These are phyloP conservation scores for Narcine bancroftii DNA, from an alignment of 2,113 vertebrate species.

Conservation along the genomic window DNA sequence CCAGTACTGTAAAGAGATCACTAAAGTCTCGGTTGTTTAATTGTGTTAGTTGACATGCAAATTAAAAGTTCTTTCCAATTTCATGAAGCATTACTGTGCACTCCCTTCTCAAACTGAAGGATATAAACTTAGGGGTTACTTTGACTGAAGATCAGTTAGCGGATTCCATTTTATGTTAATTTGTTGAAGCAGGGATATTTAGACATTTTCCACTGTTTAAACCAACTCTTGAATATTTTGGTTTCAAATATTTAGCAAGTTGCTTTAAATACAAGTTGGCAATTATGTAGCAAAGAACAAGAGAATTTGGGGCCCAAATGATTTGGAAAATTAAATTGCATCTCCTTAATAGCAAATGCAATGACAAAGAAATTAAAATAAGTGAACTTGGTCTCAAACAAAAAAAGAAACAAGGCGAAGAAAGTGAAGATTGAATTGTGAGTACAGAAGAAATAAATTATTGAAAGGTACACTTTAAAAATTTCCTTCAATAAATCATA, in stretches of 20 bases:
- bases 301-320: background rate
- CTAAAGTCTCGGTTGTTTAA: background rate
- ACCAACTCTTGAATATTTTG: background rate
- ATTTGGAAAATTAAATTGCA: background rate
- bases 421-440: too few species aligned
- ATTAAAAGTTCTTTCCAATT: background rate
- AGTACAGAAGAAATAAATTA: background rate
- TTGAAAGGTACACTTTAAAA: background rate
- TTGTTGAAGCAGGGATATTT: background rate
- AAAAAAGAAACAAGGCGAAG: background rate
- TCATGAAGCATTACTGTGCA: background rate
- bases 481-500: background rate
- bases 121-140: background rate
- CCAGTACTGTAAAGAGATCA: background rate
- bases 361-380: background rate
- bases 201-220: background rate
- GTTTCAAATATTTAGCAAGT: background rate
- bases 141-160: too few species aligned
- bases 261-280: background rate
- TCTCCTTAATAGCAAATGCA: background rate
- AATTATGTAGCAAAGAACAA: background rate
- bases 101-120: background rate
- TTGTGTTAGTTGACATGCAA: background rate
- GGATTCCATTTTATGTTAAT: background rate
- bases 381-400: background rate